These are phyloP conservation scores for Heliopora coerulea DNA, from an alignment of 92 coral and sea anemone genomes.

Conservation along the genomic window DNA sequence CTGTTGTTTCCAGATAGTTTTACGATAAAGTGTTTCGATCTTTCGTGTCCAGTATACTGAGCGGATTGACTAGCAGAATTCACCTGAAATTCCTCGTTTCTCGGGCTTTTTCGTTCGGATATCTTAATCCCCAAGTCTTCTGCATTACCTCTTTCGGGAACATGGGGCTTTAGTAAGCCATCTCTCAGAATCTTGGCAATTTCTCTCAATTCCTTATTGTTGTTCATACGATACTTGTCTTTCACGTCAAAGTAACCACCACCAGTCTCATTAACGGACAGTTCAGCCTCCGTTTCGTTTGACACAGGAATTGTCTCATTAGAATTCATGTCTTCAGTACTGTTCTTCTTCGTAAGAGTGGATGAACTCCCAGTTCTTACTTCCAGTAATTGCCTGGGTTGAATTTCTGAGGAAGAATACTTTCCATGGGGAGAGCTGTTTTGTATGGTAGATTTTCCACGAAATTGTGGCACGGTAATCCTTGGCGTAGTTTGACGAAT, in stretches of 20 bases:
- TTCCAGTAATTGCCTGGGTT: background rate
- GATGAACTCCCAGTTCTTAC: constrained; percentile 1
- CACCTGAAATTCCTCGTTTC: background rate
- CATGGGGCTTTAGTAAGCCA: background rate
- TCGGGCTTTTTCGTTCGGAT: background rate
- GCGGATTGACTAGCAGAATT: background rate
- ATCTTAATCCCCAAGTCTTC: background rate
- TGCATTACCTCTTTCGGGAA: background rate
- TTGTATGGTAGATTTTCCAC: background rate
- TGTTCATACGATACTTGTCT: background rate
- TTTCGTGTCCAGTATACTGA: background rate
- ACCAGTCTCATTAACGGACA: constrained; percentile 90
- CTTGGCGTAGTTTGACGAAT: background rate
- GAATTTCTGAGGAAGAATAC: background rate
- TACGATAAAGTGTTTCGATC: background rate
- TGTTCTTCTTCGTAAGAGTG: background rate
- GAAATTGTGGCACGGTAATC: background rate
- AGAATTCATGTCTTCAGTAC: constrained; percentile 89
- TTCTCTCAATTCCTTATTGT: constrained; percentile 13
- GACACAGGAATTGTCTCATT: constrained; percentile 94
- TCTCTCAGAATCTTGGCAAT: background rate
- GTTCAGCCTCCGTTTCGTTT: constrained; percentile 93
- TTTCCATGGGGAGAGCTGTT: background rate
- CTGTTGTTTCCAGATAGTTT: background rate
- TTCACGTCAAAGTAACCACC: constrained; percentile 56